Evolutionary conservation across 2,113 vertebrate genomes (phyloP).

Genomic region (Neodontobutis hainanensis): DNA sequence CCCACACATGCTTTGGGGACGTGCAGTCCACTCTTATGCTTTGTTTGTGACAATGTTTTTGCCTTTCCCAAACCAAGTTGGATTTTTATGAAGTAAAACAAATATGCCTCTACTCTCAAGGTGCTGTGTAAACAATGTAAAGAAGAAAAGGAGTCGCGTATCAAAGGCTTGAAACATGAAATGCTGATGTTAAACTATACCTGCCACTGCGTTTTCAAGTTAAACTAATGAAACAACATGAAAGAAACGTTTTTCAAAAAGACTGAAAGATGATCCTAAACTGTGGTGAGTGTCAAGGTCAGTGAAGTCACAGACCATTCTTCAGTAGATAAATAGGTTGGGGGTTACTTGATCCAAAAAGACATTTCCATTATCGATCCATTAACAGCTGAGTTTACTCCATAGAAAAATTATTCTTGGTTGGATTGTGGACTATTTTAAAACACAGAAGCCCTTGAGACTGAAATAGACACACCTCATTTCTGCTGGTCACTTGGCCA

Average conservation of each 20-base stretch:
- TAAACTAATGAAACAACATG: slow-evolving; percentile 48
- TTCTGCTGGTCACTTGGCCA: slow-evolving; percentile 12
- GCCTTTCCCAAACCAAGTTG: slow-evolving; percentile 17
- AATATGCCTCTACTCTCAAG: slow-evolving; percentile 16
- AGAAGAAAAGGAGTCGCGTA: slow-evolving; percentile 27
- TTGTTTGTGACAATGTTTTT: slow-evolving; percentile 36
- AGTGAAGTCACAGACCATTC: slow-evolving; percentile 41
- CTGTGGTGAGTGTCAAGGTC: slow-evolving; percentile 42
- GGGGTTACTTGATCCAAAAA: slow-evolving; percentile 36
- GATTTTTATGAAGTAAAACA: slow-evolving; percentile 30
- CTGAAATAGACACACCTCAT: slow-evolving; percentile 11
- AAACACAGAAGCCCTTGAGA: slow-evolving; percentile 29
- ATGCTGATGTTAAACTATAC: slow-evolving; percentile 28
- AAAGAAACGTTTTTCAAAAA: slow-evolving; percentile 53
- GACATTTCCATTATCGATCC: slow-evolving; percentile 63
- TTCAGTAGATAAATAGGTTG: slow-evolving; percentile 43
- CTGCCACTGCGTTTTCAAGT: slow-evolving; percentile 40
- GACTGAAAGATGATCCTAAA: slow-evolving; percentile 50
- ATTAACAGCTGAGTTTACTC: slow-evolving; percentile 29
- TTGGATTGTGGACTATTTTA: slow-evolving; percentile 35
- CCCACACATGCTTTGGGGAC: slow-evolving; percentile 17
- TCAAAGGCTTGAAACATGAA: slow-evolving; percentile 44
- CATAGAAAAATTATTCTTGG: slow-evolving; percentile 20
- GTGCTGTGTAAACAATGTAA: slow-evolving; percentile 21
- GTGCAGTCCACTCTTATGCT: background rate